phyloP scores from a whole-genome alignment of 2,888 invertebrate genomes.

The Ceriagrion tenellum region DNA sequence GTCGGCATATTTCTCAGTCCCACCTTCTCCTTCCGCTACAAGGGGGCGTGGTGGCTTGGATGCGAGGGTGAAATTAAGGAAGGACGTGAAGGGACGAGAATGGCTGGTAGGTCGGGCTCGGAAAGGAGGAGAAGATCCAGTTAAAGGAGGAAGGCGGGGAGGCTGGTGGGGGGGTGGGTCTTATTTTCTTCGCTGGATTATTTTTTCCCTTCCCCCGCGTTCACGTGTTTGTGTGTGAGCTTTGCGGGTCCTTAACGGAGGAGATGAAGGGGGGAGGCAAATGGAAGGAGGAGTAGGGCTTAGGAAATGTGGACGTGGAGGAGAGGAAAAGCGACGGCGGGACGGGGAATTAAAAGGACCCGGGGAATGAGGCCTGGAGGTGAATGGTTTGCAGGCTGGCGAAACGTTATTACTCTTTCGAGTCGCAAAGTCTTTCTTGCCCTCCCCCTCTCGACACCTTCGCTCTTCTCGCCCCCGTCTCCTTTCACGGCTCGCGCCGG shows the following conservation, averaged over 20 bases:
- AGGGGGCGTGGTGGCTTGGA: no score
- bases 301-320: background rate
- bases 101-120: background rate
- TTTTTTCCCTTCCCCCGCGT: no score
- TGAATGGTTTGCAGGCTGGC: conserved; percentile 36
- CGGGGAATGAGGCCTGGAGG: conserved; percentile 4
- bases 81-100: no score
- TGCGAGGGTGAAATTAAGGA: no score
- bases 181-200: no score
- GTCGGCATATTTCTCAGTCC: no score
- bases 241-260: background rate
- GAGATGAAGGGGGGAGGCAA: background rate
- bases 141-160: no score
- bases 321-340: background rate
- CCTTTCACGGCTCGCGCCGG: background rate
- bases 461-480: background rate
- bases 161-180: no score
- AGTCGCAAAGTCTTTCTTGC: background rate
- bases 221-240: no score
- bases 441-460: background rate
- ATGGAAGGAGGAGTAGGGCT: background rate
- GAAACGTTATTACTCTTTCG: conserved; percentile 24
- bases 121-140: background rate
- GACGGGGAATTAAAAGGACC: background rate
- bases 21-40: no score